These are phyloP conservation scores for Astyanax mexicanus DNA, from an alignment of 2,797 vertebrate species.

Conservation along the genomic window DNA sequence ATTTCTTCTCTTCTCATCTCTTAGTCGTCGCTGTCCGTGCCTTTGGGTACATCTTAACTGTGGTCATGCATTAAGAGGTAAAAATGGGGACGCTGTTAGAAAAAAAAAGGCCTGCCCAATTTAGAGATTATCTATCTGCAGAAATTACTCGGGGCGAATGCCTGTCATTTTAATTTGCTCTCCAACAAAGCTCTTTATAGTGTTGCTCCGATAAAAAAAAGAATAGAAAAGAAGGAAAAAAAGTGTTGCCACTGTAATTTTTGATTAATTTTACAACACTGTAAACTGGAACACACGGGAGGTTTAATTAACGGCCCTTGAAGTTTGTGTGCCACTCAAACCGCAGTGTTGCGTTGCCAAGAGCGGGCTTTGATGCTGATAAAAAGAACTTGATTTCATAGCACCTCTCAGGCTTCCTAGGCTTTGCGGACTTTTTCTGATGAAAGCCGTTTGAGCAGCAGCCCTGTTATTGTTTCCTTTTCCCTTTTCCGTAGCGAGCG, in stretches of 20 bases:
- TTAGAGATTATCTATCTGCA: slow-evolving; percentile 45
- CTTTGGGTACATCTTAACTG: slow-evolving; percentile 1
- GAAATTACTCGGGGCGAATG: slow-evolving; percentile 28
- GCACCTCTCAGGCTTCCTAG: slow-evolving; percentile 2
- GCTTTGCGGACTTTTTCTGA: no score
- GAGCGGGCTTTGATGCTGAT: slow-evolving; percentile 47
- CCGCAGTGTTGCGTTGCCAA: slow-evolving; percentile 32
- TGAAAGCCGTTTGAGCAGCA: slow-evolving; percentile 11
- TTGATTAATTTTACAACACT: slow-evolving; percentile 59
- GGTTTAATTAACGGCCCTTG: slow-evolving; percentile 53
- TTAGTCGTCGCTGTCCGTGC: background rate
- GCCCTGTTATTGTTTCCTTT: slow-evolving; percentile 6
- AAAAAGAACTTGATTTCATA: slow-evolving; percentile 42
- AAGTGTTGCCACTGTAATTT: slow-evolving; percentile 30
- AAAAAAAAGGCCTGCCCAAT: slow-evolving; percentile 44
- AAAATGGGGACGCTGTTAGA: slow-evolving; percentile 13
- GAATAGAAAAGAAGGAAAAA: slow-evolving; percentile 30
- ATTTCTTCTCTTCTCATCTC: background rate
- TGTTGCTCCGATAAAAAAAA: slow-evolving; percentile 53
- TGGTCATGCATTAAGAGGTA: slow-evolving; percentile 20
- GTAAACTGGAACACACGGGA: slow-evolving; percentile 49
- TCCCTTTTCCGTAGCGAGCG: background rate
- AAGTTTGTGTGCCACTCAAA: slow-evolving; percentile 36
- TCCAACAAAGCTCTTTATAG: slow-evolving; percentile 50
- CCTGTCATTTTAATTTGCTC: slow-evolving; percentile 64